phyloP scores from a whole-genome alignment of 1,140 invertebrate genomes.

The Trichoplusia ni region DNA sequence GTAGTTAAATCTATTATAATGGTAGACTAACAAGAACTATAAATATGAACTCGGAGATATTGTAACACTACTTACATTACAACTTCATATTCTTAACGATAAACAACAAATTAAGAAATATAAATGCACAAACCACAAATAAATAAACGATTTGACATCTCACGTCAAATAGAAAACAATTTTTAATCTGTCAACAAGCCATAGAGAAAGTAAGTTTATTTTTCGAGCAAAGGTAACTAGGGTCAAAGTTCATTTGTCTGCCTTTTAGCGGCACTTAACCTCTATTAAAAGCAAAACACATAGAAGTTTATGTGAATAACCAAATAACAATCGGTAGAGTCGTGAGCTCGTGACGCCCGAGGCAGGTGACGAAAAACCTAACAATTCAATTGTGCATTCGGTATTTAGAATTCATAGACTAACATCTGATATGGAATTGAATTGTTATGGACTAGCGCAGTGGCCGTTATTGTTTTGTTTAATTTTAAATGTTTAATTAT shows the following conservation, averaged over 20 bases:
- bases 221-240: constrained; percentile 3
- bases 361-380: constrained; percentile 40
- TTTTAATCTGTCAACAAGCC: not conserved
- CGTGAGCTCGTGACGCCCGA: constrained; percentile 38
- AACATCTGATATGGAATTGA: constrained; percentile 25
- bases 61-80: too few relatives aligned
- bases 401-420: constrained; percentile 23
- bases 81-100: too few relatives aligned
- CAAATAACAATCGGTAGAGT: constrained; percentile 33
- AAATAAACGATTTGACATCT: too few relatives aligned
- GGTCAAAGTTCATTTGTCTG: constrained; percentile 29
- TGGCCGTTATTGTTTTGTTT: constrained; percentile 4
- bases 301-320: constrained; percentile 35
- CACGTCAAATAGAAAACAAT: not conserved
- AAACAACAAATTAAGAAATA: too few relatives aligned
- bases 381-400: constrained; percentile 42
- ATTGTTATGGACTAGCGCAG: constrained; percentile 10
- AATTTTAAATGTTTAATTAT: constrained; percentile 17
- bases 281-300: constrained; percentile 38
- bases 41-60: not conserved
- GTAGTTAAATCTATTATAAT: not conserved
- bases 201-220: constrained; percentile 18
- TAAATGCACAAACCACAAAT: too few relatives aligned
- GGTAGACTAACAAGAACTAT: too few relatives aligned
- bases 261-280: constrained; percentile 37